Base-by-base conservation (phyloP, 2,113 vertebrate genomes). In the Mystacornis crossleyi region DNA sequence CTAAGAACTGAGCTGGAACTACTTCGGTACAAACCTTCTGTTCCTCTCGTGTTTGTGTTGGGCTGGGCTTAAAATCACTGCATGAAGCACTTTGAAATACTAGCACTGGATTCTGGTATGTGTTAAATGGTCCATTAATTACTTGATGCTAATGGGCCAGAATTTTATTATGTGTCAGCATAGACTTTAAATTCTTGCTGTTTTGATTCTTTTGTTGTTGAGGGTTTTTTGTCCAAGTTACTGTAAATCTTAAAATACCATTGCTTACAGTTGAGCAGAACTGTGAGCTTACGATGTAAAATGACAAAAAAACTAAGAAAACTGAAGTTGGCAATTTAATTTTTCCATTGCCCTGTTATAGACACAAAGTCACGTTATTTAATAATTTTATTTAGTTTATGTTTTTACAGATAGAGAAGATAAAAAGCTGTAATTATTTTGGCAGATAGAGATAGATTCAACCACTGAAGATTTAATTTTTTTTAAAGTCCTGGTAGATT, bases 1-100 rank as follows among this genome's bases (percentile, higher is more conserved):
- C 97, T 99, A 2, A 98, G 98, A 50, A 98, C 98, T 0, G 99
- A 99, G 78, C 97, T 99, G 75, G 98, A 99, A 42, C 93, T 99
- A 53, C 98, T 99, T n/a, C 98, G 99, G 99, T 99, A 94, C 72
- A 69, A 9, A 75, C 18, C 75, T 58, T 69, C 71, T 80, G 5
- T 45, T 86, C 51, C 74, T 66, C 91, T 78, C 13, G 1, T 45
- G 12, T 38, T 74, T 81, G 2, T 62, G 1, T 58, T 82, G 87
- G 66, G 57, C 77, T 65, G 48, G 42, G 57, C 51, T 78, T 83
- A 48, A 88, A 81, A 25, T 48, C 33, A 5, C 64, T 72, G 65
- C 73, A 8, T 61, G 48, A 70, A 55, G 34, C 36, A 2, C 45
- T 87, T 85, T 23, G 54, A 34, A 38, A 72, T 80, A 4, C 45